Evolutionary conservation across 2,888 invertebrate species (phyloP), one percentile per base, ranked within the genome.

Genomic region (Dicyrtoma fusca): DNA sequence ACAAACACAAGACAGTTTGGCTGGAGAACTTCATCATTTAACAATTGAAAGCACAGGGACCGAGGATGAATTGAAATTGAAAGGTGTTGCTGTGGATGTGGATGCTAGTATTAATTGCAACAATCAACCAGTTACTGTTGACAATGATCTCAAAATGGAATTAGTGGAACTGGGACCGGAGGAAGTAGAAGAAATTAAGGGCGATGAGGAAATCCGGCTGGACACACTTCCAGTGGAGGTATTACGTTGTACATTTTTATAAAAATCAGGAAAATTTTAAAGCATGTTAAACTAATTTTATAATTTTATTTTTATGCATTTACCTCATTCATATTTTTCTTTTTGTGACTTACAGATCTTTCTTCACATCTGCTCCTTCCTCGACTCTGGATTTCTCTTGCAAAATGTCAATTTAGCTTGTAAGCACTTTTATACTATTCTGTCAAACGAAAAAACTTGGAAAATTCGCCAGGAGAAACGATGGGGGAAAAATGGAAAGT

Each of bases 401-500:
- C 74, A 71, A 13, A 63, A 63, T 14, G 71, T 79, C 51, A 74
- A 69, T 23, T 66, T 77, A 0, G 79, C 78, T 1, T 79, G 77
- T 34, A 76, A 75, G 62, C 71, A 77, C 42, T 79, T 78, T 57
- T 66, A 78, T 63, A n/a, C 26, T 25, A 75, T 77, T n/a, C 71
- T 78, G 5, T 66, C 71, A 0, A 78, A 78, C 63, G 77, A 77
- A 66, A 71, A 72, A 57, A 79, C 79, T 13, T 79, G 79, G 79
- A 76, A 76, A 68, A 79, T 79, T 17, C 64, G 76, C 14, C 76
- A 75, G 65, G 69, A 69, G 26, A 76, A 77, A 44, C 72, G 76
- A 5, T 79, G 77, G 77, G 74, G 75, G 5, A 64, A 51, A 1
- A 76, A 73, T 55, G 78, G 75, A 13, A 53, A 23, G 47, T 79